phyloP scores from a whole-genome alignment of 2,888 invertebrate species.

The Rotaria magnacalcarata region DNA sequence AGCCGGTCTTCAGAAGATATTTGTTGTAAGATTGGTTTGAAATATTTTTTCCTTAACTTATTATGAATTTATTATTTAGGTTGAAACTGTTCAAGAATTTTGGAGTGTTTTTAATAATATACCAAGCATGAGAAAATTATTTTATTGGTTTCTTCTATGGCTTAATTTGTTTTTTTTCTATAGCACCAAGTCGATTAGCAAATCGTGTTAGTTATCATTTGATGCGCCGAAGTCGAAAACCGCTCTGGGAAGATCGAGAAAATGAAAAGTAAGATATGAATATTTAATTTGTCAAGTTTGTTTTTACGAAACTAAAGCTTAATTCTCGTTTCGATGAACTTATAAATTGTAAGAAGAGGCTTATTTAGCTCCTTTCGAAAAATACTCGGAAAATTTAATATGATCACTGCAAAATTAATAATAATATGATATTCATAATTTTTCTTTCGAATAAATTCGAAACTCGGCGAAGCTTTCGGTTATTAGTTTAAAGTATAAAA shows the following conservation, averaged over 20 bases:
- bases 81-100: constrained; percentile 12
- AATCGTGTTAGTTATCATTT: constrained; percentile 44
- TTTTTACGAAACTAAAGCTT: too few relatives aligned
- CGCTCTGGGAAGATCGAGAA: constrained; percentile 42
- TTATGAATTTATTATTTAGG: neutral
- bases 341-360: too few relatives aligned
- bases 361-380: too few relatives aligned
- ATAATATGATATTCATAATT: too few relatives aligned
- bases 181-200: constrained; percentile 31
- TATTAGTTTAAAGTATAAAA: too few relatives aligned
- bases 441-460: too few relatives aligned
- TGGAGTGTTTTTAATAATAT: constrained; percentile 24
- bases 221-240: constrained; percentile 40
- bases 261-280: constrained; percentile 21
- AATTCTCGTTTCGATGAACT: too few relatives aligned
- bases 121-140: neutral
- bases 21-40: neutral
- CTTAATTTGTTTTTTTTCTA: neutral
- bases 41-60: neutral
- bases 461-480: too few relatives aligned
- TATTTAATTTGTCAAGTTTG: too few relatives aligned
- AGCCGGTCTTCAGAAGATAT: neutral
- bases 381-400: too few relatives aligned
- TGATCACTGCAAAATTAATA: too few relatives aligned
- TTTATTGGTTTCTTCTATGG: neutral